These are phyloP conservation scores for Oasisia sp. DNA, from an alignment of 2,888 invertebrate genomes.

Conservation along the genomic window DNA sequence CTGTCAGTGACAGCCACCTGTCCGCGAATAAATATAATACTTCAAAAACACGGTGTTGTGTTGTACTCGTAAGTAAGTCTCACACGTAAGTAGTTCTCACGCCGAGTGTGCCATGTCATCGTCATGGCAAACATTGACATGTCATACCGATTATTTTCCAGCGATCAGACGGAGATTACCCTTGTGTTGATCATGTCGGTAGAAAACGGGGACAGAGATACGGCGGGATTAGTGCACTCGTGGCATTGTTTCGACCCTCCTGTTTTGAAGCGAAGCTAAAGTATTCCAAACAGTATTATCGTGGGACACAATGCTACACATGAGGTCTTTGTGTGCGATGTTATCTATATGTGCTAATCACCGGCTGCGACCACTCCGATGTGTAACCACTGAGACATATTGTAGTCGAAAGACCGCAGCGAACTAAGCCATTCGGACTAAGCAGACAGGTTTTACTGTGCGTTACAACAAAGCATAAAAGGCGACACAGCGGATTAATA, in stretches of 20 bases:
- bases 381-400: not conserved
- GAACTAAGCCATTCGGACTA: not conserved
- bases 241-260: not conserved
- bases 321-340: not conserved
- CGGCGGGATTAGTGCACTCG: not conserved
- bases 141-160: not conserved
- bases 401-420: not conserved
- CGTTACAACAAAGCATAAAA: not conserved
- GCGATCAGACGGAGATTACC: not conserved
- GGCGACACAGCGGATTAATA: not conserved
- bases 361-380: not conserved
- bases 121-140: not conserved
- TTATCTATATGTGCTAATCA: not conserved
- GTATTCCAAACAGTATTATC: not conserved
- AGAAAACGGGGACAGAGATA: not conserved
- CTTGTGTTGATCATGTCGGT: not conserved
- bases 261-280: not conserved
- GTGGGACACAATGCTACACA: not conserved
- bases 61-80: not conserved
- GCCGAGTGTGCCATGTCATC: not conserved
- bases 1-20: not conserved
- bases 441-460: not conserved
- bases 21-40: not conserved
- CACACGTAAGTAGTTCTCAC: not conserved
- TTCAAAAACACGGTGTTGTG: too few relatives aligned